A percentile compares a stretch with the other conserved stretches of the same genome.
Evolutionary conservation across 2,888 invertebrate species (phyloP).

Genomic region (Ochropacha duplaris): DNA sequence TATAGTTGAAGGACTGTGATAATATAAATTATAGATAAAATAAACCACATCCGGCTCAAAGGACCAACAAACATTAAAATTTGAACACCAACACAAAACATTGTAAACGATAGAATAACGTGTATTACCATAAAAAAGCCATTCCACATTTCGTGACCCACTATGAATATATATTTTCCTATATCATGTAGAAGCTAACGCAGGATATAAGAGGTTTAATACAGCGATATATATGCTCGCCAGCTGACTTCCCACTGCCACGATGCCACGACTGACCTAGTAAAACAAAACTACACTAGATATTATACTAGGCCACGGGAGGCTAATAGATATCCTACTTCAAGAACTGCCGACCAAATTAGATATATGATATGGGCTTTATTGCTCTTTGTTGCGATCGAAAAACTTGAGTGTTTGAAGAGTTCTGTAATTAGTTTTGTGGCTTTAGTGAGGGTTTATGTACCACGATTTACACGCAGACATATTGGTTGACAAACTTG

Average conservation of each 20-base stretch:
- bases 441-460: neutral
- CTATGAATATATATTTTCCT: neutral
- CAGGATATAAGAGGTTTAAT: slow-evolving; percentile 9
- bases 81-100: neutral
- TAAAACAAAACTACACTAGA: slow-evolving; percentile 20
- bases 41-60: neutral
- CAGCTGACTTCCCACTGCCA: slow-evolving; percentile 11
- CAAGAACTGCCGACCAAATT: neutral
- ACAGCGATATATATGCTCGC: slow-evolving; percentile 17
- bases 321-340: neutral
- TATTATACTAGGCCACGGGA: slow-evolving; percentile 20
- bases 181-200: neutral
- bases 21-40: neutral
- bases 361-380: neutral
- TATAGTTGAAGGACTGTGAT: no score
- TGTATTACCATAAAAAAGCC: neutral
- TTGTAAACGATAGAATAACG: neutral
- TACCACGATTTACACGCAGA: no score
- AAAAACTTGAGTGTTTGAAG: neutral
- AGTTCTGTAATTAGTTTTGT: neutral
- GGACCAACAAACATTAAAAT: neutral
- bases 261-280: slow-evolving; percentile 30
- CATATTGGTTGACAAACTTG: no score
- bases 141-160: neutral
- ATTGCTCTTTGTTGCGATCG: neutral